Percentiles rank a stretch among this genome's conserved stretches.
Evolutionary conservation across 1,140 invertebrate genomes (phyloP).

Genomic region (Rhopalosiphum maidis): DNA sequence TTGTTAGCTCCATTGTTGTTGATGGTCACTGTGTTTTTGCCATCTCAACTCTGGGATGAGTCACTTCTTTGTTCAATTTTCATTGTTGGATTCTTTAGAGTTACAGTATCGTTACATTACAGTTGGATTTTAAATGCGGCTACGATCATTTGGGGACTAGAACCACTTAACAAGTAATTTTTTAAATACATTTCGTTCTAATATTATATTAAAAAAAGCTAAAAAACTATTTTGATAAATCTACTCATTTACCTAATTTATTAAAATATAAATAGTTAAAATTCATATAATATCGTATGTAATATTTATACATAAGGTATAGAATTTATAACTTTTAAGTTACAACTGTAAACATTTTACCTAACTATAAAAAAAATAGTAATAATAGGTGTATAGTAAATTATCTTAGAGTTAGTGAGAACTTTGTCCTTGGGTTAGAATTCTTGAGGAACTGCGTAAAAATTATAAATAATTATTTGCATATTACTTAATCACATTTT

Average conservation of each 20-base stretch:
- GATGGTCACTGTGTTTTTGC: constrained; percentile 72
- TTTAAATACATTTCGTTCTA: background rate
- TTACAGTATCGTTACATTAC: constrained; percentile 66
- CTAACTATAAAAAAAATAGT: no score
- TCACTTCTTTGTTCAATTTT: constrained; percentile 68
- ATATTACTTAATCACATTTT: no score
- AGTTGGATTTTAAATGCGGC: constrained; percentile 72
- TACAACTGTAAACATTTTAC: no score
- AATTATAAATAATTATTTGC: no score
- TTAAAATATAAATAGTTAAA: no score
- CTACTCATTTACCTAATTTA: no score
- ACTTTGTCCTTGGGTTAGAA: no score
- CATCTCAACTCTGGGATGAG: constrained; percentile 78
- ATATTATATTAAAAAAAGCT: background rate
- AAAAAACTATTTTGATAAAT: no score
- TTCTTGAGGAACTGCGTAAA: no score
- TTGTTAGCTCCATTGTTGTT: constrained; percentile 71
- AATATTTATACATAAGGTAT: background rate
- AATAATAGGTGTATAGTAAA: no score
- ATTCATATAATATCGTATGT: background rate
- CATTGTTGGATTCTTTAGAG: constrained; percentile 73
- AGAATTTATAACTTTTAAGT: background rate
- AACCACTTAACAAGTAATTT: constrained; percentile 74
- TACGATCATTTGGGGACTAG: constrained; percentile 73
- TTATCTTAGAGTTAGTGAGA: no score